A percentile compares a stretch with the other conserved stretches of the same genome.
phyloP scores from a whole-genome alignment of 2,113 vertebrate genomes.

The Brachyhypopomus occidentalis region DNA sequence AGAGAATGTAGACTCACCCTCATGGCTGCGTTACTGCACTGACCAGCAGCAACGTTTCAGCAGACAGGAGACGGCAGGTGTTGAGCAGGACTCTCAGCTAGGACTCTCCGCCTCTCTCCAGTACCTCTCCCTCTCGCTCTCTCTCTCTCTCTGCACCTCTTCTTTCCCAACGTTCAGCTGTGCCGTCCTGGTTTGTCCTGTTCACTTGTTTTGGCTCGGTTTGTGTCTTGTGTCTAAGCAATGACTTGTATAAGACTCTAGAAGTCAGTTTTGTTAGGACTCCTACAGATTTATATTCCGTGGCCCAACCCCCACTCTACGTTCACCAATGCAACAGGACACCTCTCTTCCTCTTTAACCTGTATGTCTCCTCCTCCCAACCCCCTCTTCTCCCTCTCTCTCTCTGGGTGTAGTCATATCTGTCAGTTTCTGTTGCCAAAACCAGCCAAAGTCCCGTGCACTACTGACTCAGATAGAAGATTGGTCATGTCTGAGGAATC shows the following conservation, averaged over 20 bases:
- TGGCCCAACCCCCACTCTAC: constrained; percentile 14
- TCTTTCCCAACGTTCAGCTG: background rate
- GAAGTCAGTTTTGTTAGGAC: background rate
- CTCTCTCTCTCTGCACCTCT: background rate
- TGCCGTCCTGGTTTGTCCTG: background rate
- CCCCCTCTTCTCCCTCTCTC: background rate
- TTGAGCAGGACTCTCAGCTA: background rate
- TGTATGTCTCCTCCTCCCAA: constrained; percentile 5
- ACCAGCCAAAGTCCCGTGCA: background rate
- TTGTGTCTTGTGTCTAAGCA: constrained; percentile 1
- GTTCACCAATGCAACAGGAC: constrained; percentile 29
- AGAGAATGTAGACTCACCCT: constrained; percentile 34
- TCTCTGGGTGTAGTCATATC: background rate
- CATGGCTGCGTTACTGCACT: constrained; percentile 10
- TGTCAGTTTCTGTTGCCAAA: background rate
- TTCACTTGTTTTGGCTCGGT: background rate
- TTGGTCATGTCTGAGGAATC: background rate
- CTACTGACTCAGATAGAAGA: background rate
- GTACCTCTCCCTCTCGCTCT: background rate
- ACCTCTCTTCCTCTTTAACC: constrained; percentile 32
- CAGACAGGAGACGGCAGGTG: background rate
- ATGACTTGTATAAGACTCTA: background rate
- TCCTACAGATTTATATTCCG: constrained; percentile 19
- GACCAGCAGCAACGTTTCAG: background rate
- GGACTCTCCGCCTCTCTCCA: background rate